phyloP scores from a whole-genome alignment of 1,140 invertebrate species.

The Drosophila triauraria region DNA sequence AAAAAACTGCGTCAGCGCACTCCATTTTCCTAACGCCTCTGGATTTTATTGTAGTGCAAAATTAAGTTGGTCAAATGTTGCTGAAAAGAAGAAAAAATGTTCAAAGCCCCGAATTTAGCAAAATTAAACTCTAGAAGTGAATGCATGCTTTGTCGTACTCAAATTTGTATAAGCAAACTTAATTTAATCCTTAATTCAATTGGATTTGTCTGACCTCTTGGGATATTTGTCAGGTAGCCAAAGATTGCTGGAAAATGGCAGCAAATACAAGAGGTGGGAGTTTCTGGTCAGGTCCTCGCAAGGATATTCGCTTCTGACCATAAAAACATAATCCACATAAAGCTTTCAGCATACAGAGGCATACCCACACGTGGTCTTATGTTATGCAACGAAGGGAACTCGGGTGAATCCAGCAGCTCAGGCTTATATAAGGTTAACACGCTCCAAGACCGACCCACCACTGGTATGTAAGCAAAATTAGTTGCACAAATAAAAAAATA shows the following conservation, averaged over 20 bases:
- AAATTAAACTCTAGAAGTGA: neutral
- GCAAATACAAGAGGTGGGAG: conserved; percentile 19
- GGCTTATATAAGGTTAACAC: too few species aligned
- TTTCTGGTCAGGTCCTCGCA: neutral
- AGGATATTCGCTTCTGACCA: conserved; percentile 27
- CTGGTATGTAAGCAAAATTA: neutral
- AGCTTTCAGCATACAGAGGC: conserved; percentile 18
- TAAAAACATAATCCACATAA: conserved; percentile 47
- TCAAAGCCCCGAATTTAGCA: neutral
- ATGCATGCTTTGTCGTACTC: conserved; percentile 3
- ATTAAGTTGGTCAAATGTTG: conserved; percentile 38
- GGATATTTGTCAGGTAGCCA: conserved; percentile 16
- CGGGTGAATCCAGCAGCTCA: too few species aligned
- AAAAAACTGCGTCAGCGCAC: neutral
- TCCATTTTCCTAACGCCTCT: conserved; percentile 1
- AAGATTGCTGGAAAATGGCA: conserved; percentile 28
- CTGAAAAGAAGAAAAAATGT: neutral
- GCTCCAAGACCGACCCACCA: neutral
- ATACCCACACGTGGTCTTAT: conserved; percentile 1
- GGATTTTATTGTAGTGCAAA: conserved; percentile 57
- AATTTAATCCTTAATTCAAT: conserved; percentile 25
- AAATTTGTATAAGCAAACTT: conserved; percentile 26
- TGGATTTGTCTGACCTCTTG: conserved; percentile 17
- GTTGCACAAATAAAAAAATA: neutral
- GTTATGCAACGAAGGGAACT: neutral